These are phyloP conservation scores for Petrocephalus microphthalmus DNA, from an alignment of 2,113 vertebrate genomes.

Conservation along the genomic window DNA sequence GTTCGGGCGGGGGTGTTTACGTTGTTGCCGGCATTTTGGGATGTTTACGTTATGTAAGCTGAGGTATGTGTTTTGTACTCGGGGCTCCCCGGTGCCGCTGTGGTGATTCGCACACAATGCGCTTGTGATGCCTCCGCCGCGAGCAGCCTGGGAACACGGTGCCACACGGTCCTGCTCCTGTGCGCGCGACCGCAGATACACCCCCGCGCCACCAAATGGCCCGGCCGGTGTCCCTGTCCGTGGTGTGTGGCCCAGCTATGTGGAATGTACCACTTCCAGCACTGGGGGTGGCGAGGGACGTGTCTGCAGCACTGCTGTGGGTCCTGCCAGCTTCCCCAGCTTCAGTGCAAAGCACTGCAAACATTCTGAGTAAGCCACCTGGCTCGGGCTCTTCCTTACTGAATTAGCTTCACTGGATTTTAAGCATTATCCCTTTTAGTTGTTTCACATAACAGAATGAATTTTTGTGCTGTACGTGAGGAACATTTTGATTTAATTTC, in stretches of 20 bases:
- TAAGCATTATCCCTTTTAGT: neutral
- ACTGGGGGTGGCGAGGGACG: neutral
- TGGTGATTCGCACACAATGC: neutral
- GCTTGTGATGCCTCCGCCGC: neutral
- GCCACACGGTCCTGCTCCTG: no score
- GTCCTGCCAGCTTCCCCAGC: neutral
- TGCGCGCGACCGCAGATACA: neutral
- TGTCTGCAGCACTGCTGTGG: neutral
- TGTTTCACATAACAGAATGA: neutral
- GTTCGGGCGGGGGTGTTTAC: constrained; percentile 1
- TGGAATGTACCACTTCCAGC: neutral
- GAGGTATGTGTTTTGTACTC: constrained; percentile 2
- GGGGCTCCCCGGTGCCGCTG: neutral
- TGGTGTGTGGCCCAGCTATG: neutral
- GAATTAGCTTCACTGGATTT: constrained; percentile 1
- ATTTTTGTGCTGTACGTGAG: neutral
- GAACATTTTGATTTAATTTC: constrained; percentile 1
- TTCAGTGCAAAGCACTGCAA: neutral
- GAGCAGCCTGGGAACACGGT: neutral
- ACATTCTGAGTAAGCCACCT: neutral
- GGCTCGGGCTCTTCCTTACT: neutral
- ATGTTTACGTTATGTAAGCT: constrained; percentile 20
- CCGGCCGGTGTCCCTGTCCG: neutral
- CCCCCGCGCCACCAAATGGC: neutral
- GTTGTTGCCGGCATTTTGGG: neutral